Evolutionary conservation across 2,888 invertebrate species (phyloP), one percentile per base, ranked within the genome.

Genomic region (Adelognathus sp.): DNA sequence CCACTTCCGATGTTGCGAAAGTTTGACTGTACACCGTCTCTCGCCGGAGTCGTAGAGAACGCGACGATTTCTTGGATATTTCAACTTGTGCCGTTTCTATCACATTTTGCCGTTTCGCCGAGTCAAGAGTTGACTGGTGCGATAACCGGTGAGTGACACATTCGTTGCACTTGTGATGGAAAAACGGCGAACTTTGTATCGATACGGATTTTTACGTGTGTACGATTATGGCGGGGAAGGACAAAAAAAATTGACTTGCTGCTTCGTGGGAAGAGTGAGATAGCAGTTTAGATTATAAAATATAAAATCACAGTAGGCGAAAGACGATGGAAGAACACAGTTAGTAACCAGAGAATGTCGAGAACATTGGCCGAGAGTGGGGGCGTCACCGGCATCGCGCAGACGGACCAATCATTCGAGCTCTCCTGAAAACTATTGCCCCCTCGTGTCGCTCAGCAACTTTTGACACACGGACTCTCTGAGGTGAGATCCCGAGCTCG

Each of bases 311-410:
- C 61, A 60, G n/a, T n/a, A n/a, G n/a, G n/a, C 73, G 73, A 16
- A 44, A 54, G 27, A 29, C 66, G 74, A 66, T 60, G 74, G 74
- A 74, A 74, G 74, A 74, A 74, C 74, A 74, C 74, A 60, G 60
- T 63, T 63, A 27, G 41, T 16, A n/a, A 36, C 41, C n/a, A n/a
- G 24, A 11, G 29, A 44, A 29, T 11, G 21, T 31, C 64, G 50
- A n/a, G 18, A 24, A 52, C 24, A 29, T 67, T n/a, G n/a, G 29
- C 54, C 18, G 36, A 67, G 41, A 16, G 64, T 66, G 67, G 67
- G 67, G 54, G 66, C 66, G 66, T 52, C 67, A 39, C 67, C 67
- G 67, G 67, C 67, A 29, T 39, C 18, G 67, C 67, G 41, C 5
- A 29, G 54, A n/a, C n/a, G n/a, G 9, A 36, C 67, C 67, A 67